Percentiles rank a stretch among this genome's conserved stretches.
Conservation (phyloP, 2,113 vertebrate genomes). For the Camelus bactrianus region DNA sequence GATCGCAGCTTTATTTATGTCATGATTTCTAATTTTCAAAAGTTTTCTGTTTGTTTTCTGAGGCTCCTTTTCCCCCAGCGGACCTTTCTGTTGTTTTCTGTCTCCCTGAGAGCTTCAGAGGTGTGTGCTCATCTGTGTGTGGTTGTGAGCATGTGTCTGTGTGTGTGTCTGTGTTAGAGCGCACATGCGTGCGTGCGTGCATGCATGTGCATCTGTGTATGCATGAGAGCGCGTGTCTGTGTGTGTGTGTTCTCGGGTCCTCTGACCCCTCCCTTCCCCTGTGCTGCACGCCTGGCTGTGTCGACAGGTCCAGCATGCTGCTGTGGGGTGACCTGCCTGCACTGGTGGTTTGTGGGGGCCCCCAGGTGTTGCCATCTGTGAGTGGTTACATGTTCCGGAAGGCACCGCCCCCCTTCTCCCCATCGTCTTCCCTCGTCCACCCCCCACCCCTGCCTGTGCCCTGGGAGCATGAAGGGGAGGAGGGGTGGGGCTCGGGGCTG, state of each 20-base stretch:
- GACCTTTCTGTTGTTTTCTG: neutral
- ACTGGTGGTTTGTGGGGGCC: neutral
- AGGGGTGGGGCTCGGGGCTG: fast-evolving
- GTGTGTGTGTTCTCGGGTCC: fast-evolving
- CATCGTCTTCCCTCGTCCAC: too few relatives aligned
- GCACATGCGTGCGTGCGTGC: too few relatives aligned
- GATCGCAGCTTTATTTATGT: neutral
- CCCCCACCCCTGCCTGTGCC: neutral
- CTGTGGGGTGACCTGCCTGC: neutral
- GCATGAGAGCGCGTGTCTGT: too few relatives aligned
- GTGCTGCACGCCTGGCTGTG: neutral
- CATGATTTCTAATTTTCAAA: neutral
- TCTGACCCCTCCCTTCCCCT: neutral
- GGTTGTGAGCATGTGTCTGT: too few relatives aligned
- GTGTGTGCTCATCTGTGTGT: neutral
- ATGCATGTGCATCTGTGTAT: too few relatives aligned
- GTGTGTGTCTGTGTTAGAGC: too few relatives aligned
- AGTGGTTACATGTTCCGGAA: too few relatives aligned
- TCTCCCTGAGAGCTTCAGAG: neutral
- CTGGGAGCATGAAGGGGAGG: neutral
- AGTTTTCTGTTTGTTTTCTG: neutral
- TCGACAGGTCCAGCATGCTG: fast-evolving
- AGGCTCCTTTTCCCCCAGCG: too few relatives aligned
- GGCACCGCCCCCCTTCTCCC: too few relatives aligned
- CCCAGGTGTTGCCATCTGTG: neutral